A percentile compares a stretch with the other conserved stretches of the same genome.
Evolutionary conservation across 1,140 invertebrate genomes (phyloP).

Genomic region (Thalassaphorura encarpata): DNA sequence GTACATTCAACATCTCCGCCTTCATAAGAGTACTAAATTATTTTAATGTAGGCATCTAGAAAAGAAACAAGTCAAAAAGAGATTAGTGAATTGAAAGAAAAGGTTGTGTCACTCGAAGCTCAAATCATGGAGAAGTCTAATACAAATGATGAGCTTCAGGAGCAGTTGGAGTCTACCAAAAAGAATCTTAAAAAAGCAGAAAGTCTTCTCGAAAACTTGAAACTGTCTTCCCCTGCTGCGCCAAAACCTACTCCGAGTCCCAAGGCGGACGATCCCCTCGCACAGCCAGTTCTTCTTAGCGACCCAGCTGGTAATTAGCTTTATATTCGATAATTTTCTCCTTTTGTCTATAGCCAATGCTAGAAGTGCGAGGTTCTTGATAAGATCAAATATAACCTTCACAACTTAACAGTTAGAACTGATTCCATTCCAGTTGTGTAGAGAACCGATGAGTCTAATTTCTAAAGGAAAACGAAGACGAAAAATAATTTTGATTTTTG

Average conservation of each 20-base stretch:
- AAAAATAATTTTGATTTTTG: no score
- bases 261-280: constrained; percentile 1
- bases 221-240: no score
- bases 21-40: neutral
- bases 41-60: neutral
- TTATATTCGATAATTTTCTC: no score
- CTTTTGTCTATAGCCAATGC: no score
- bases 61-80: constrained; percentile 17
- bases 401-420: no score
- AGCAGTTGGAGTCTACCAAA: constrained; percentile 13
- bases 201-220: neutral
- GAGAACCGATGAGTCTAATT: no score
- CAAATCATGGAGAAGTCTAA: constrained; percentile 21
- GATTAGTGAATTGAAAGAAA: constrained; percentile 23
- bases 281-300: constrained; percentile 19
- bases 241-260: no score
- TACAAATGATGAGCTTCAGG: constrained; percentile 19
- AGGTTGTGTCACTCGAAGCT: constrained; percentile 27
- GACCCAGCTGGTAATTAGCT: constrained; percentile 30
- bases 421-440: no score
- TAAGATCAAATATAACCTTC: no score
- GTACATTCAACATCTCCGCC: neutral
- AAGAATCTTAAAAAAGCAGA: constrained; percentile 8
- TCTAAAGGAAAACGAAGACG: no score
- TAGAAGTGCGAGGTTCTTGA: no score